phyloP scores from a whole-genome alignment of 2,888 invertebrate species.

The Nephrotoma guestfalica region DNA sequence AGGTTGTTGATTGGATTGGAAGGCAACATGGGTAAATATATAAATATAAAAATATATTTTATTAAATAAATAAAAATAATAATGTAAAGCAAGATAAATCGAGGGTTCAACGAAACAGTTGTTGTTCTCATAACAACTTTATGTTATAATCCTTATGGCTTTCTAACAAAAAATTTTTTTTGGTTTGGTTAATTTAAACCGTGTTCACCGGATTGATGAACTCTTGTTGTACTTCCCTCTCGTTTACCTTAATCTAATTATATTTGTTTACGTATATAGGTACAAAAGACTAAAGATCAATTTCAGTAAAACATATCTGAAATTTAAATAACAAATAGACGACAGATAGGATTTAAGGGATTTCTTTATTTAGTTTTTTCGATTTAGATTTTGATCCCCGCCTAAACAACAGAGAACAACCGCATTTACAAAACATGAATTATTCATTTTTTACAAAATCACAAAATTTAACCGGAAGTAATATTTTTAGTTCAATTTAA shows the following conservation, averaged over 20 bases:
- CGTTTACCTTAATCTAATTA: not conserved
- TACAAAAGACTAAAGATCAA: not conserved
- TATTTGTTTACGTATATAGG: not conserved
- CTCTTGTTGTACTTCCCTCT: not conserved
- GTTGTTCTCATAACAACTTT: not conserved
- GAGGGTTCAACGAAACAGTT: not conserved
- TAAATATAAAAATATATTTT: not conserved
- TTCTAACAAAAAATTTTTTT: not conserved
- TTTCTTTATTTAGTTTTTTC: not conserved
- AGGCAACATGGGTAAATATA: not conserved
- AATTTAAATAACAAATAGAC: not conserved
- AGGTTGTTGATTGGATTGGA: not conserved
- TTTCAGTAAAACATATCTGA: not conserved
- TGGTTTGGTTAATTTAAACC: not conserved
- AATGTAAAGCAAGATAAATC: not conserved
- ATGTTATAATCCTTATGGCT: not conserved
- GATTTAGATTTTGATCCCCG: too few relatives aligned
- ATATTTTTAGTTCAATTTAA: not conserved
- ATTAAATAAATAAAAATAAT: not conserved
- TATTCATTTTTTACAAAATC: not conserved
- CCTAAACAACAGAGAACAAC: not conserved
- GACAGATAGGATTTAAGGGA: not conserved
- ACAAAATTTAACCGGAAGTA: not conserved
- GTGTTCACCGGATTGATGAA: not conserved
- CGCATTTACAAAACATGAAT: not conserved